These are phyloP conservation scores for Cranoglanis bouderius DNA, from an alignment of 2,113 vertebrate species.

Conservation along the genomic window DNA sequence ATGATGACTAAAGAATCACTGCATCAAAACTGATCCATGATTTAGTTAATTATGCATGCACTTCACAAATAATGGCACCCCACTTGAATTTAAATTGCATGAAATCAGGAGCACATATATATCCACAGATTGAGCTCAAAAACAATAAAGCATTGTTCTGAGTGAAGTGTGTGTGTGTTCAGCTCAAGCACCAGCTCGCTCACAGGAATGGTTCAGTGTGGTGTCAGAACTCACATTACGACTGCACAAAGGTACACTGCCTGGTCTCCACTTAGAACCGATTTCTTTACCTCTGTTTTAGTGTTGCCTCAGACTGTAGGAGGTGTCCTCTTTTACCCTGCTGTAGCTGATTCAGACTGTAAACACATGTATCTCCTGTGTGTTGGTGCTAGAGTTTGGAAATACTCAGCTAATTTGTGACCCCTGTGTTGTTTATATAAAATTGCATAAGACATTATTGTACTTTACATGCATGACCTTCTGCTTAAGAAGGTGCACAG, in stretches of 20 bases:
- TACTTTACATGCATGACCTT: not conserved
- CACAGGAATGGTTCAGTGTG: slow-evolving; percentile 64
- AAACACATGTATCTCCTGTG: not conserved
- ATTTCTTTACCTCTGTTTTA: not conserved
- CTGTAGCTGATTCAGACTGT: not conserved
- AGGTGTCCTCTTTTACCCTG: not conserved
- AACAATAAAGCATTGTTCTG: slow-evolving; percentile 19
- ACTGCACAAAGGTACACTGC: slow-evolving; percentile 59
- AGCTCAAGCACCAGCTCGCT: slow-evolving; percentile 47
- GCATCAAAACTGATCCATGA: not conserved
- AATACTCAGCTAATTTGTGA: not conserved
- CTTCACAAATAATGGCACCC: not conserved
- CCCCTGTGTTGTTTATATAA: not conserved
- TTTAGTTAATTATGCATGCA: not conserved
- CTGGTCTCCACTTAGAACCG: not conserved
- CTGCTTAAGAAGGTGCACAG: not conserved
- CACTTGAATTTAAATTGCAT: not conserved
- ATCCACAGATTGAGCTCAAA: not conserved
- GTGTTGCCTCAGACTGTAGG: not conserved
- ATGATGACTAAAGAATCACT: not conserved
- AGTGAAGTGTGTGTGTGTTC: slow-evolving; percentile 55
- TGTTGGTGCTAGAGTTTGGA: not conserved
- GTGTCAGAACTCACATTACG: slow-evolving; percentile 62
- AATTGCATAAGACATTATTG: not conserved
- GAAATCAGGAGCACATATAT: not conserved